phyloP scores from a whole-genome alignment of 2,797 vertebrate species.

The Enteromius paludinosus region DNA sequence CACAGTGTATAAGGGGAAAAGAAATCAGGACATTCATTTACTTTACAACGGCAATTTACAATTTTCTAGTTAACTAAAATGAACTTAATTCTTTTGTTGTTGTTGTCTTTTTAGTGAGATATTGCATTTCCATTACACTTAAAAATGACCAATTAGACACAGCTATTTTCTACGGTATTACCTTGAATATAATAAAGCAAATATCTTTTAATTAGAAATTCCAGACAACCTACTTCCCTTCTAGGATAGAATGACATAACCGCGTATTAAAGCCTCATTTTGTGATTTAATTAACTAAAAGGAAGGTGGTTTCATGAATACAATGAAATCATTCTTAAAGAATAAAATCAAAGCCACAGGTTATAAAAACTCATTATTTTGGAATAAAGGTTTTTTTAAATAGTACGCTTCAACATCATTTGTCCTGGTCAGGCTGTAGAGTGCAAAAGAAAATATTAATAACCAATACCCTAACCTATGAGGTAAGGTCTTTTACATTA shows the following conservation, averaged over 20 bases:
- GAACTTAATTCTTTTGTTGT: neutral
- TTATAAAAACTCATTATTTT: constrained; percentile 35
- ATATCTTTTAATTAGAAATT: constrained; percentile 5
- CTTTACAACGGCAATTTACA: neutral
- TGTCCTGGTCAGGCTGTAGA: constrained; percentile 2
- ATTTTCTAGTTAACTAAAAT: neutral
- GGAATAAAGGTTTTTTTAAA: constrained; percentile 1
- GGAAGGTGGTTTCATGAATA: constrained; percentile 8
- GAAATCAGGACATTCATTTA: neutral
- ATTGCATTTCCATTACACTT: neutral
- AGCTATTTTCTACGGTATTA: neutral
- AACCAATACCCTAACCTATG: neutral
- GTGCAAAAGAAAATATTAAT: neutral
- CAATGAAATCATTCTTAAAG: constrained; percentile 2
- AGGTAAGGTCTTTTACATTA: neutral
- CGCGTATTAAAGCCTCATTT: neutral
- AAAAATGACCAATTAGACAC: neutral
- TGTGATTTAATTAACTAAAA: constrained; percentile 7
- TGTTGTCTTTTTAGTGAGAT: neutral
- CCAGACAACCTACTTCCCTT: neutral
- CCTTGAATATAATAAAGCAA: constrained; percentile 3
- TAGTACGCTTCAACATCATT: neutral
- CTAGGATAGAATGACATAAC: neutral
- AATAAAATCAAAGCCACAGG: neutral
- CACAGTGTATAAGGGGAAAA: constrained; percentile 29